Percentiles rank a stretch among this genome's conserved stretches.
These are phyloP conservation scores for Cyclopterus lumpus DNA, from an alignment of 2,797 vertebrate species.

Conservation along the genomic window DNA sequence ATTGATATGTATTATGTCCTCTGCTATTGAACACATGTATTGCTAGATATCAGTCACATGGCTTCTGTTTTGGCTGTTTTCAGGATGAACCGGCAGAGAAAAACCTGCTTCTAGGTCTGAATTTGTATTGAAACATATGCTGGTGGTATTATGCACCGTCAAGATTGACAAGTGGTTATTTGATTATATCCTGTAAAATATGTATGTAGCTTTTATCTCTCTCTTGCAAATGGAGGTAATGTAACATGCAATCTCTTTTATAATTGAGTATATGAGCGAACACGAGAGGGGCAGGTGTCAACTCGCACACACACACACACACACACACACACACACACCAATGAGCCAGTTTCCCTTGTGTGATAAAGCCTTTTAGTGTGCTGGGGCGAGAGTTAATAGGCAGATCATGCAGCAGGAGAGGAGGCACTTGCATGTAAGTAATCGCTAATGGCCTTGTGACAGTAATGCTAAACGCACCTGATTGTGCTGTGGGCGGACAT, in stretches of 20 bases:
- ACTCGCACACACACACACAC: not conserved
- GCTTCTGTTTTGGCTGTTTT: constrained; percentile 2
- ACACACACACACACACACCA: not conserved
- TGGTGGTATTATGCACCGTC: not conserved
- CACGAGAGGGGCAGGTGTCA: constrained; percentile 19
- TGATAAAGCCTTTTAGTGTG: constrained; percentile 20
- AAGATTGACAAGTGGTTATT: not conserved
- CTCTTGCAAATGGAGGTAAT: not conserved
- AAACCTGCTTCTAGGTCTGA: not conserved
- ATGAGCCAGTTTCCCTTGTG: constrained; percentile 5
- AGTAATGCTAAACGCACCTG: constrained; percentile 24
- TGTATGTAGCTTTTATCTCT: not conserved
- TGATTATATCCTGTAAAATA: not conserved
- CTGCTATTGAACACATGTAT: constrained; percentile 3
- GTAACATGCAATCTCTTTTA: not conserved
- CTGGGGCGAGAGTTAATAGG: constrained; percentile 20
- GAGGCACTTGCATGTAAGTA: constrained; percentile 29
- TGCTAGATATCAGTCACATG: not conserved
- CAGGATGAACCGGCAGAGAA: not conserved
- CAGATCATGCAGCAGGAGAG: constrained; percentile 11
- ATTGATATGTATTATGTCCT: constrained; percentile 32
- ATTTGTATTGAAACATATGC: not conserved
- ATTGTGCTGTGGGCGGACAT: constrained; percentile 31
- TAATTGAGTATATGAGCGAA: not conserved
- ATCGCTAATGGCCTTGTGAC: constrained; percentile 37